Conservation (phyloP, 2,888 invertebrate genomes). For the Coelogynopora nodosa region DNA sequence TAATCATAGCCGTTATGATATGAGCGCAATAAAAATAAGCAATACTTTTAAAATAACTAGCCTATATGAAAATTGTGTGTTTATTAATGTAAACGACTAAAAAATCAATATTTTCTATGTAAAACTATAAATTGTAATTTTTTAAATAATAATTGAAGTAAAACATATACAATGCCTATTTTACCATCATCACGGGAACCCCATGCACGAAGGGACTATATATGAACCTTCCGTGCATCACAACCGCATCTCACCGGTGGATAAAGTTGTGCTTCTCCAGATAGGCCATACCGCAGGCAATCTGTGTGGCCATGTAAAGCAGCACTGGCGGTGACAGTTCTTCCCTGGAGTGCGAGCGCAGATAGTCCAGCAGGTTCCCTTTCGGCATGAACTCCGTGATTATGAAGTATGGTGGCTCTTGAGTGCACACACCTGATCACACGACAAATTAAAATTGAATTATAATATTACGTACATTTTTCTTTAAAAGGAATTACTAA, state of each 20-base stretch:
- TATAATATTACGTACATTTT: no score
- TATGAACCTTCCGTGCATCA: neutral
- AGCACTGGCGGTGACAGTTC: slow-evolving; percentile 86
- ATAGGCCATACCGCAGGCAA: slow-evolving; percentile 97
- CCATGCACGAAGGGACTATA: neutral
- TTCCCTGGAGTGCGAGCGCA: slow-evolving; percentile 72
- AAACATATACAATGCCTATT: slow-evolving; percentile 5
- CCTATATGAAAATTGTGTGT: no score
- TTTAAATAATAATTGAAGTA: no score
- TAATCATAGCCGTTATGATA: no score
- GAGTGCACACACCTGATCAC: slow-evolving; percentile 89
- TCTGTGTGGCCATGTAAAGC: slow-evolving; percentile 99
- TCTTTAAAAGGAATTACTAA: no score
- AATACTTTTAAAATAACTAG: no score
- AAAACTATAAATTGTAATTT: no score
- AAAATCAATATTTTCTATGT: no score
- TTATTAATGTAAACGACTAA: no score
- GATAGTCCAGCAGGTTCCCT: slow-evolving; percentile 91
- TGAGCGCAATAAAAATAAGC: no score
- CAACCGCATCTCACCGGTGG: slow-evolving; percentile 46
- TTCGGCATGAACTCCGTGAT: slow-evolving; percentile 99
- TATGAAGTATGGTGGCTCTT: slow-evolving; percentile 98
- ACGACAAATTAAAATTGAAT: no score
- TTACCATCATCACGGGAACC: no score
- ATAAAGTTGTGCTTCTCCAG: slow-evolving; percentile 91